Evolutionary conservation across 1,140 invertebrate species (phyloP).

Genomic region (Drosophila arawakana): DNA sequence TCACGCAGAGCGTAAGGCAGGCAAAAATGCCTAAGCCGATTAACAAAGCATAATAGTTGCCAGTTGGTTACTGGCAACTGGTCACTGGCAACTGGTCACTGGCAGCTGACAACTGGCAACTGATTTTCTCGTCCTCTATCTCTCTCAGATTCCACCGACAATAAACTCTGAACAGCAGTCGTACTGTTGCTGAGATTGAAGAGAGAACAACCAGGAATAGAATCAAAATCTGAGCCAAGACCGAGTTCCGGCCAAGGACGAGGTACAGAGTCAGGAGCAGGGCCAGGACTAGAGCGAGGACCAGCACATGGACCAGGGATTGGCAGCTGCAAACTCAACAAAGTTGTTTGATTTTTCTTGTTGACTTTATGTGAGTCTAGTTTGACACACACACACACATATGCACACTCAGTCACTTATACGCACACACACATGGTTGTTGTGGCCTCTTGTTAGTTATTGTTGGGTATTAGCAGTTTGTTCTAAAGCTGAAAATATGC

Average conservation of each 20-base stretch:
- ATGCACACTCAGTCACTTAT: constrained; percentile 21
- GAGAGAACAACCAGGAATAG: constrained; percentile 3
- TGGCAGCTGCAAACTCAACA: constrained; percentile 48
- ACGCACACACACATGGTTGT: constrained; percentile 33
- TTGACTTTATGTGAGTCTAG: constrained; percentile 56
- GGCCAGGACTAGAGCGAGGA: constrained; percentile 3
- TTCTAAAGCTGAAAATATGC: constrained; percentile 23
- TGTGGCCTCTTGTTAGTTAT: constrained; percentile 25
- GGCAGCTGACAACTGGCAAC: constrained; percentile 24
- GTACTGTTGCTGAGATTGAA: constrained; percentile 16
- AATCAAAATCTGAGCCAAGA: not conserved
- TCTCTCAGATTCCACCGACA: constrained; percentile 38
- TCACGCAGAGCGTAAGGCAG: constrained; percentile 54
- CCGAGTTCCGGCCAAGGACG: not conserved
- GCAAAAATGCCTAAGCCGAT: constrained; percentile 71
- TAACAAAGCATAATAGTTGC: constrained; percentile 75
- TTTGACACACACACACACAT: constrained; percentile 31
- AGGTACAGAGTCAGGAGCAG: not conserved
- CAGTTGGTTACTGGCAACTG: constrained; percentile 27
- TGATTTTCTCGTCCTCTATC: constrained; percentile 3
- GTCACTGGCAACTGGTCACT: constrained; percentile 12
- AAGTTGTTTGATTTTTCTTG: constrained; percentile 81
- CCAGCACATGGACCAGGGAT: not conserved
- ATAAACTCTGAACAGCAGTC: constrained; percentile 52
- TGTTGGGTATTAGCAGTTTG: constrained; percentile 35